Evolutionary conservation across 2,797 vertebrate genomes (phyloP), one percentile per base, ranked within the genome.

Genomic region (Tenualosa ilisha): DNA sequence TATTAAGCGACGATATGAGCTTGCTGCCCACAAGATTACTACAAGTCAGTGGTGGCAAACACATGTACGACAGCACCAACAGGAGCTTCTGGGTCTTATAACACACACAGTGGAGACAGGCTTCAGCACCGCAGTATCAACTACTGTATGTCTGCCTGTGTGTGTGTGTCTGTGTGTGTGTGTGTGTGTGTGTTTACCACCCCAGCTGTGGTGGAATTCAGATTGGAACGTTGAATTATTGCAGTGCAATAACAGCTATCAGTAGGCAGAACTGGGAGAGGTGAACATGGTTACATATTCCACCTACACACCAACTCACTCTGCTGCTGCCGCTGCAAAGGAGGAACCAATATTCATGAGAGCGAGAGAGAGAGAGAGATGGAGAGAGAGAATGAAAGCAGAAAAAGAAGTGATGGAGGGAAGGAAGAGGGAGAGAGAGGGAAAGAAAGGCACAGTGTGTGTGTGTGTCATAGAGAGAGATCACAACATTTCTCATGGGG

Each of bases 301-400:
- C 87, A 91, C 91, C 90, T 86, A 91, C 89, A 83, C 84, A 59
- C 51, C 86, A n/a, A 50, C 88, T 86, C 84, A 84, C 75, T 85
- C 84, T 85, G 84, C 54, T 86, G 86, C 81, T 85, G 84, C 54
- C 86, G 85, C 81, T 87, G 43, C 6, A 84, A 82, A 84, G 43
- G 61, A 88, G 87, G 86, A 84, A 81, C 81, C 61, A 26, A 75
- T 81, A 84, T 81, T 51, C 6, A 84, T 56, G 81, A 82, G 86
- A 86, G 83, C 84, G 86, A 81, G 83, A 68, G 87, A 59, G 81
- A 22, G 87, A 83, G 82, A 85, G 86, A 59, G 81, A 22, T 86
- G 82, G 82, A 85, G 86, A 79, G 17, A 79, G 15, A 20, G 6
- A 72, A 11, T 7, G 65, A 31, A 15, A 37, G 63, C 24, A 2